A percentile compares a stretch with the other conserved stretches of the same genome.
Evolutionary conservation across 2,113 vertebrate species (phyloP).

Genomic region (Silurus asotus): DNA sequence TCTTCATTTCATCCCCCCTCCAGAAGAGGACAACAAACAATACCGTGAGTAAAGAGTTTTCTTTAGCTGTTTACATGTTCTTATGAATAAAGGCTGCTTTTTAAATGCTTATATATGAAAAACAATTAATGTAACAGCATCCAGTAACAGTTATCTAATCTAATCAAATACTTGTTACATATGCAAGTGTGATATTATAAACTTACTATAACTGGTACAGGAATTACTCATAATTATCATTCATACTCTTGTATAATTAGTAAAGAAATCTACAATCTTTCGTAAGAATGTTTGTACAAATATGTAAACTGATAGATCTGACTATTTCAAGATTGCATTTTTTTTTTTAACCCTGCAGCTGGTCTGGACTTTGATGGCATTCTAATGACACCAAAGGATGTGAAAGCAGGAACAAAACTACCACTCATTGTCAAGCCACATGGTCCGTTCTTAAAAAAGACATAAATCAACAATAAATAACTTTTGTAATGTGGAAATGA

Average conservation of each 20-base stretch:
- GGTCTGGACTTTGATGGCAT: conserved; percentile 89
- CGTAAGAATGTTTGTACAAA: not conserved
- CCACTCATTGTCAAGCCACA: conserved; percentile 89
- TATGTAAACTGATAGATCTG: not conserved
- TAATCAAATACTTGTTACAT: not conserved
- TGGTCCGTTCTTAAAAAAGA: conserved; percentile 71
- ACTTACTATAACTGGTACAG: not conserved
- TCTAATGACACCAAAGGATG: conserved; percentile 80
- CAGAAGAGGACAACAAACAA: conserved; percentile 82
- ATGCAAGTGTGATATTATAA: not conserved
- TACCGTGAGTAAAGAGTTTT: conserved; percentile 76
- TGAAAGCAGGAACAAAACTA: conserved; percentile 68
- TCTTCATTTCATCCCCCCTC: conserved; percentile 78
- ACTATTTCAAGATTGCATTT: not conserved
- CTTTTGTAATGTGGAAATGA: not conserved
- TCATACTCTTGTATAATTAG: too few relatives aligned
- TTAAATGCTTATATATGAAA: not conserved
- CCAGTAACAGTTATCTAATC: not conserved
- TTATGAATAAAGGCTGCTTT: not conserved
- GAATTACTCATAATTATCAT: too few relatives aligned
- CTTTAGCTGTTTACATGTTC: not conserved
- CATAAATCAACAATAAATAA: too few relatives aligned
- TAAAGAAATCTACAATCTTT: too few relatives aligned
- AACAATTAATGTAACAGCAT: not conserved
- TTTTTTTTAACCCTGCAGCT: conserved; percentile 62